These are phyloP conservation scores for Tetragonula carbonaria DNA, from an alignment of 2,888 invertebrate species.

Conservation along the genomic window DNA sequence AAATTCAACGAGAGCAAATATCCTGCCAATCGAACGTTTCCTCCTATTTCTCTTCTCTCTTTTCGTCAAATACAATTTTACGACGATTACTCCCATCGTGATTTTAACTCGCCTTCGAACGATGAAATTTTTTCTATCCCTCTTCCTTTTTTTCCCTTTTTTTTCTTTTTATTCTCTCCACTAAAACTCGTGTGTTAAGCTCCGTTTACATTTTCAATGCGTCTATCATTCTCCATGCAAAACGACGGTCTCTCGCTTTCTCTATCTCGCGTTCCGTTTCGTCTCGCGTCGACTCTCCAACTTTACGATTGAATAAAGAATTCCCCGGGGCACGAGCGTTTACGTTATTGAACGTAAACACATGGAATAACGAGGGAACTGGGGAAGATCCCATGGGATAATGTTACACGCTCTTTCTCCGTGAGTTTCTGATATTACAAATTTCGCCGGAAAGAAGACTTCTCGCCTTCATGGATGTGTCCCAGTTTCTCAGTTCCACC, in stretches of 20 bases:
- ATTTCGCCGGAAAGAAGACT: slow-evolving; percentile 3
- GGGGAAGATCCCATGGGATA: slow-evolving; percentile 10
- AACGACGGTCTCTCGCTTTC: neutral
- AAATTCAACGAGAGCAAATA: neutral
- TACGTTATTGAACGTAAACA: slow-evolving; percentile 53
- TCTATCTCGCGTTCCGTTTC: slow-evolving; percentile 22
- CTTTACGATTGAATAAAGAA: slow-evolving; percentile 54
- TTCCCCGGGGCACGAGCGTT: slow-evolving; percentile 31
- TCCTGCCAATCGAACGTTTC: neutral
- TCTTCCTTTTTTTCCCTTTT: too few relatives aligned
- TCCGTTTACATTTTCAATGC: slow-evolving; percentile 18
- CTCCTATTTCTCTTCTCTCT: neutral
- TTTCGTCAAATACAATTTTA: neutral
- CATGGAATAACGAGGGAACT: slow-evolving; percentile 27
- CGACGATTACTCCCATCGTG: neutral
- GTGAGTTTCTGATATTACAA: slow-evolving; percentile 38
- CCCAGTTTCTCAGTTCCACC: neutral
- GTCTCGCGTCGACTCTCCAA: slow-evolving; percentile 4
- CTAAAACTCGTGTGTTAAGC: neutral
- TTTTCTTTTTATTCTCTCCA: too few relatives aligned
- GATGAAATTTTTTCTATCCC: neutral
- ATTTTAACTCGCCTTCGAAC: neutral
- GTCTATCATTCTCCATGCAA: neutral
- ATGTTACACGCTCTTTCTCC: slow-evolving; percentile 15
- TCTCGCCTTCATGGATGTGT: neutral